Conservation (phyloP, 92 coral and sea anemone species). For the Siderastrea radians region DNA sequence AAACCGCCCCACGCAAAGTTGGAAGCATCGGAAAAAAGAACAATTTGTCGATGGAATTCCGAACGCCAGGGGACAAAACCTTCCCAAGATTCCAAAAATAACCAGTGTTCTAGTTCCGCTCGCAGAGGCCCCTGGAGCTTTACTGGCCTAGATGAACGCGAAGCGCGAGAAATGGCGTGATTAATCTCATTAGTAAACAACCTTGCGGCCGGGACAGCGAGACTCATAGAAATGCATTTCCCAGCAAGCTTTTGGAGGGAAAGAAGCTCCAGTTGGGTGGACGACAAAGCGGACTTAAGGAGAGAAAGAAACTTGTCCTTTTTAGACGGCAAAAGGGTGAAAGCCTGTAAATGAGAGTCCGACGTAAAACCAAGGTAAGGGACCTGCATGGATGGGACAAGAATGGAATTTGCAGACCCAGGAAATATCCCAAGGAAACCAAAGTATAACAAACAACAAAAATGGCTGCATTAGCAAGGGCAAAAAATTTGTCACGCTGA, state of each 20-base stretch:
- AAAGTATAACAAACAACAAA: background rate
- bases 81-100: too few species aligned
- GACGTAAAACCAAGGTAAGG: background rate
- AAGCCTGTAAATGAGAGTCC: background rate
- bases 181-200: background rate
- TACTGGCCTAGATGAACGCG: background rate
- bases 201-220: background rate
- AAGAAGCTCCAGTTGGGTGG: background rate
- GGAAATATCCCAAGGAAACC: background rate
- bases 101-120: slow-evolving; percentile 1
- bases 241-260: slow-evolving; percentile 2
- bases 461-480: background rate
- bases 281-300: background rate
- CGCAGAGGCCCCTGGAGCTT: background rate
- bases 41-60: too few species aligned
- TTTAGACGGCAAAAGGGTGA: background rate
- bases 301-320: background rate
- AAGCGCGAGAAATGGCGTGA: background rate
- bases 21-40: too few species aligned
- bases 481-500: too few species aligned
- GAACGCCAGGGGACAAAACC: too few species aligned
- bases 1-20: too few species aligned
- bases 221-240: slow-evolving; percentile 13
- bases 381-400: background rate
- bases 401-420: slow-evolving; percentile 3